These are phyloP conservation scores for Geodia barretti DNA, from an alignment of 37 sponge, comb jelly and placozoan species.

Conservation along the genomic window DNA sequence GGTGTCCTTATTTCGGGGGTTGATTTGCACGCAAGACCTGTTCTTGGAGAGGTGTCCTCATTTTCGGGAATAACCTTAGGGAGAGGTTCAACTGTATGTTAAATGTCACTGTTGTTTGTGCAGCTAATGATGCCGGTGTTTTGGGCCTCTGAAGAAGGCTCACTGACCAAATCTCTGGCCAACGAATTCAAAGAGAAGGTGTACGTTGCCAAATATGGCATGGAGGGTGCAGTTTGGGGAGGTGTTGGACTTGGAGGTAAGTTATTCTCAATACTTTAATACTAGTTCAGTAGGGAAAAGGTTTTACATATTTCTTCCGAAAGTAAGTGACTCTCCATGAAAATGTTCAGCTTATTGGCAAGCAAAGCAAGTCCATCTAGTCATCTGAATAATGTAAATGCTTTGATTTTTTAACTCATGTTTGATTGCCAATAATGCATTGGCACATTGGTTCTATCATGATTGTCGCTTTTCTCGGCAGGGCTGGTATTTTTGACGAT, in stretches of 20 bases:
- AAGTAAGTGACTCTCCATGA: too few species aligned
- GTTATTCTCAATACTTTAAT: too few species aligned
- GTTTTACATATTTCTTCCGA: too few species aligned
- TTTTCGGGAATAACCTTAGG: neutral
- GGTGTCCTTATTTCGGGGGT: neutral
- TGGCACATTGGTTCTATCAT: neutral
- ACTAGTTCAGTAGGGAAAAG: too few species aligned
- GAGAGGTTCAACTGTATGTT: neutral
- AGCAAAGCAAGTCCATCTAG: neutral
- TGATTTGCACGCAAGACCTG: neutral
- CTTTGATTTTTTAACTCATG: too few species aligned
- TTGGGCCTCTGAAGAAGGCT: conserved; percentile 56
- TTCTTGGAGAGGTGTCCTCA: neutral
- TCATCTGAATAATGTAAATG: too few species aligned
- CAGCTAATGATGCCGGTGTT: conserved; percentile 62
- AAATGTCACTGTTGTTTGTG: neutral
- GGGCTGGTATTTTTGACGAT: neutral
- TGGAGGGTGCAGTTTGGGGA: conserved; percentile 9
- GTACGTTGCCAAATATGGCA: conserved; percentile 24
- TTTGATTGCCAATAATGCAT: too few species aligned
- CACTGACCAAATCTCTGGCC: conserved; percentile 35
- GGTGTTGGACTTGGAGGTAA: conserved; percentile 30
- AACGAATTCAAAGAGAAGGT: conserved; percentile 55
- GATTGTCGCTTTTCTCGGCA: neutral
- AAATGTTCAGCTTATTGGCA: neutral